Evolutionary conservation across 1,140 invertebrate species (phyloP).

Genomic region (Drosophila kepulauana): DNA sequence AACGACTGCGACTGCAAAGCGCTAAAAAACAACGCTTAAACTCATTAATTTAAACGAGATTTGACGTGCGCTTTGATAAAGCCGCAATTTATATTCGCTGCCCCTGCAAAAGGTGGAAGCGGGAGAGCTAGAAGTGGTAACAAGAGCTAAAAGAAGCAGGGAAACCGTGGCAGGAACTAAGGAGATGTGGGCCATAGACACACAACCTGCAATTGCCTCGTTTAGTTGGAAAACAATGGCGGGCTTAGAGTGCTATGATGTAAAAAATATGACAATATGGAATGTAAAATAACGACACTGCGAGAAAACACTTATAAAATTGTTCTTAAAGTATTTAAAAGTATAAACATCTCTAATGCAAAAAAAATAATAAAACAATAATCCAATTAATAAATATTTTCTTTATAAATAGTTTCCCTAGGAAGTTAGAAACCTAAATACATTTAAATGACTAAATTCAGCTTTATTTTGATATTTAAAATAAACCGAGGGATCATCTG

Average conservation of each 20-base stretch:
- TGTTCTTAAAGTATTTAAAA: not conserved
- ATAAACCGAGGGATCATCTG: too few relatives aligned
- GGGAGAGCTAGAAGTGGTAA: not conserved
- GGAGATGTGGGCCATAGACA: constrained; percentile 21
- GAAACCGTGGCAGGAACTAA: constrained; percentile 1
- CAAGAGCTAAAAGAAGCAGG: constrained; percentile 6
- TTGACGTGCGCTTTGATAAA: constrained; percentile 84
- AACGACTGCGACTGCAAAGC: constrained; percentile 31
- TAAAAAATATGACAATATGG: constrained; percentile 72
- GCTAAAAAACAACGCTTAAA: constrained; percentile 75
- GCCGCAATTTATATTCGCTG: constrained; percentile 84
- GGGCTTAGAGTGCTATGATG: constrained; percentile 60
- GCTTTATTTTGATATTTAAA: too few relatives aligned
- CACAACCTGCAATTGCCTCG: constrained; percentile 69
- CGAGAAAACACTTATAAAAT: constrained; percentile 18
- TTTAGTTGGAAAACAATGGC: constrained; percentile 79
- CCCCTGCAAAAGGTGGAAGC: constrained; percentile 36
- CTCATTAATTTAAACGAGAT: constrained; percentile 85
- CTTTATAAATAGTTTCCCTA: too few relatives aligned
- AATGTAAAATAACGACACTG: constrained; percentile 65
- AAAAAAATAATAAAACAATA: too few relatives aligned
- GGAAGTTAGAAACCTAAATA: too few relatives aligned
- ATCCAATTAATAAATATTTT: too few relatives aligned
- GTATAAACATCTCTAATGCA: too few relatives aligned
- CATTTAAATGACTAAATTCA: too few relatives aligned